Evolutionary conservation across 2,888 invertebrate species (phyloP), one percentile per base, ranked within the genome.

Genomic region (Ischnus inquisitorius): DNA sequence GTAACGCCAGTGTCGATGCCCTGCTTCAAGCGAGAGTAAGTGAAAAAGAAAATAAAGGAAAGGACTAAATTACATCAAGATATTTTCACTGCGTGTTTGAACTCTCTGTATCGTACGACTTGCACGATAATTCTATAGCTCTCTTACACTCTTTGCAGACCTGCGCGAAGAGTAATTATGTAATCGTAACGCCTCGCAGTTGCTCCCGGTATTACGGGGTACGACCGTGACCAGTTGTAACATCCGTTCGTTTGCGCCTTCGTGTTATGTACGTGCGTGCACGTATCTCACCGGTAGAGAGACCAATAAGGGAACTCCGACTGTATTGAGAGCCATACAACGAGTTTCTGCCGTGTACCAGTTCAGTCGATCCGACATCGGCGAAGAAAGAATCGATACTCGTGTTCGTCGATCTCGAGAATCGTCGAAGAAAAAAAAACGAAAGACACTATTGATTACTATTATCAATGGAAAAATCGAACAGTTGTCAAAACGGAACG

Each of bases 191-290:
- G 76, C 65, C 83, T 64, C 51, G 75, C 43, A 41, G 67, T 57
- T 34, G 75, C 80, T 72, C 25, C 43, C 62, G 28, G 60, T 77
- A 77, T 77, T 77, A 77, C 41, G 65, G 75, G 57, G 79, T 71
- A 76, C 65, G 83, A 79, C 83, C 83, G 76, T 83, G 83, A 83
- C 83, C 79, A 64, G 71, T 79, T 82, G 62, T 62, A 79, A 83
- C 83, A 79, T 83, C 79, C 83, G 79, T 76, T 76, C 69, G 65
- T 71, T 71, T 71, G 65, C 51, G 46, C 65, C 34, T 71, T 71
- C 64, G 71, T 51, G 48, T 71, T 71, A 48, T 22, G 69, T 67
- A 79, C 81, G 75, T 81, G 54, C 41, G 67, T 57, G 67, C 48
- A 76, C 64, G 71, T 34, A 71, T 81, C 46, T 69, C 43, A 28